Percentiles rank a stretch among this genome's conserved stretches.
These are phyloP conservation scores for Chrysodeixis includens DNA, from an alignment of 2,888 invertebrate genomes.

Conservation along the genomic window DNA sequence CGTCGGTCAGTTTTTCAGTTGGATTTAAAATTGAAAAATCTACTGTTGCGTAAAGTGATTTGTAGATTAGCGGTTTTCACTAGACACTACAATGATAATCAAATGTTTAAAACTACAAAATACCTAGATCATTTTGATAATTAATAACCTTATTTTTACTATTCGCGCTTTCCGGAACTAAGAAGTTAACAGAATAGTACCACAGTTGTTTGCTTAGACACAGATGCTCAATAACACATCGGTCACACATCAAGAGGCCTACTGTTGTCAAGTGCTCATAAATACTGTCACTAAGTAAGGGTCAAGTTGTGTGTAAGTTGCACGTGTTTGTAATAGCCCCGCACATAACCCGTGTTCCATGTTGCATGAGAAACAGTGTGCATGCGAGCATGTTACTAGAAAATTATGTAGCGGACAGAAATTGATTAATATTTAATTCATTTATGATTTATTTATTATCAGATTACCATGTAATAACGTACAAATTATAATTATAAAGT, in stretches of 20 bases:
- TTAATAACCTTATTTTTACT: too few relatives aligned
- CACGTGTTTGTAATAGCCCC: slow-evolving; percentile 41
- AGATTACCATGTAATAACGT: background rate
- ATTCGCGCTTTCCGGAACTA: too few relatives aligned
- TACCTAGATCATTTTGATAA: too few relatives aligned
- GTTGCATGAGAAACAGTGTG: slow-evolving; percentile 14
- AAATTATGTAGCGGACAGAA: slow-evolving; percentile 18
- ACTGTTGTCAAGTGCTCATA: slow-evolving; percentile 45
- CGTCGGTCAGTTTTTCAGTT: too few relatives aligned
- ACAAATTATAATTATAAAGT: background rate
- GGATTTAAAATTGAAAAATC: too few relatives aligned
- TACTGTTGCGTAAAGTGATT: too few relatives aligned
- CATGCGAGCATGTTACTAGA: slow-evolving; percentile 20
- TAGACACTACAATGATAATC: too few relatives aligned
- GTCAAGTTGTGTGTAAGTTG: slow-evolving; percentile 42
- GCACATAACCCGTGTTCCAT: slow-evolving; percentile 24
- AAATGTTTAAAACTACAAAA: too few relatives aligned
- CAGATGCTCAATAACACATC: slow-evolving; percentile 16
- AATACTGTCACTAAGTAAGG: slow-evolving; percentile 43
- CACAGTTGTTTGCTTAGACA: background rate
- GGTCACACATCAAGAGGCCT: slow-evolving; percentile 32
- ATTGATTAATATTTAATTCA: background rate
- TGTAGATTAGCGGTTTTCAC: too few relatives aligned
- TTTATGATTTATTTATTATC: background rate
- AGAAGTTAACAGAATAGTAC: background rate